Evolutionary conservation across 2,113 vertebrate genomes (phyloP), one percentile per base, ranked within the genome.

Genomic region (Lipophrys pholis): DNA sequence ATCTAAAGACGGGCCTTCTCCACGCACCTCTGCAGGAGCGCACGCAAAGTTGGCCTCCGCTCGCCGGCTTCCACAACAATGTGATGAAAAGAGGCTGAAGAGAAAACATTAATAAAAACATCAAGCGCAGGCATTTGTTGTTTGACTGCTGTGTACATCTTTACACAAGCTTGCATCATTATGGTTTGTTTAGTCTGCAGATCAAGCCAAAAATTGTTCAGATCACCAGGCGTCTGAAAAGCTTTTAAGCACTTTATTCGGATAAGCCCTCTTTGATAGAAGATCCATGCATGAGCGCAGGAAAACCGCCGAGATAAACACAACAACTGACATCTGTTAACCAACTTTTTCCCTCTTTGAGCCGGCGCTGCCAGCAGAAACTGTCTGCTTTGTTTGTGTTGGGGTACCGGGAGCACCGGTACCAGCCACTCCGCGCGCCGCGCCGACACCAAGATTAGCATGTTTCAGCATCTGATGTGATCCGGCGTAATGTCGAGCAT

Each of bases 201-300:
- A 88, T 91, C 90, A 89, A 90, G 87, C 87, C 88, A 88, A 80
- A 90, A 89, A 91, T 69, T 82, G 88, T 87, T 90, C 87, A 84
- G 84, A 92, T 92, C 91, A 90, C 85, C 91, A 91, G 85, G 87
- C 90, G 81, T 90, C 88, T 85, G 82, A 90, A 92, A 91, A 90
- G 86, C 90, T 92, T 88, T 92, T 91, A 91, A 93, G 91, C 89
- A 91, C 90, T 92, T 92, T 88, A 91, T 90, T 88, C 87, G 63
- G 84, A 92, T 92, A 91, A 93, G 86, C 88, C 80, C 69, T 86
- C 81, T 88, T 87, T 90, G 89, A 92, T 91, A 92, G 85, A 82
- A 87, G 81, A 89, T 91, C 87, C 86, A 78, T 82, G 89, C 85
- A 85, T 46, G 82, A 81, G 84, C 66, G 72, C 69, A 66, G 82